Percentiles rank a stretch among this genome's conserved stretches.
These are phyloP conservation scores for Panopea generosa DNA, from an alignment of 2,888 invertebrate species.

Conservation along the genomic window DNA sequence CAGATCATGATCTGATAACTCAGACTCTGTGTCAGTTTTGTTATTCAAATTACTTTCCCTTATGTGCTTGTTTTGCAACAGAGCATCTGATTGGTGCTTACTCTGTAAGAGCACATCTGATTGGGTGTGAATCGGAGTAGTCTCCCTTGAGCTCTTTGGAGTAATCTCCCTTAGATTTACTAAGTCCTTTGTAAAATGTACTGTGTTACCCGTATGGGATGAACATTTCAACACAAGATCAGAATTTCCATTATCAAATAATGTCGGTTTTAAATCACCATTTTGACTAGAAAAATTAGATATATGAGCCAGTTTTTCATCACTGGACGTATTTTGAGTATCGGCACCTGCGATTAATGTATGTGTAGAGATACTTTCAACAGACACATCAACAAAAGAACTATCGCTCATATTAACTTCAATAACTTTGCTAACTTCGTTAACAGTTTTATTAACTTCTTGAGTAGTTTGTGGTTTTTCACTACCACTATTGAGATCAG, in stretches of 20 bases:
- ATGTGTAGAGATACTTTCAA: background rate
- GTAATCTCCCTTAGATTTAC: constrained; percentile 55
- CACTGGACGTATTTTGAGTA: background rate
- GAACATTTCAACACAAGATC: background rate
- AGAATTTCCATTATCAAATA: background rate
- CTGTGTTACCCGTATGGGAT: constrained; percentile 29
- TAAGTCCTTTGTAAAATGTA: constrained; percentile 56
- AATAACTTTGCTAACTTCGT: too few relatives aligned
- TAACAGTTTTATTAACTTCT: too few relatives aligned
- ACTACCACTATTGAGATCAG: too few relatives aligned
- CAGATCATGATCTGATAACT: constrained; percentile 46
- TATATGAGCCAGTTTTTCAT: background rate
- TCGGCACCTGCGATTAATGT: background rate
- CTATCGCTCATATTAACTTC: constrained; percentile 1
- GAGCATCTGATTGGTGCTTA: constrained; percentile 42
- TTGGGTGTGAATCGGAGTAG: constrained; percentile 59
- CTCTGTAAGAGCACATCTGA: constrained; percentile 50
- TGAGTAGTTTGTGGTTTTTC: too few relatives aligned
- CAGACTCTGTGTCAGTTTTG: constrained; percentile 61
- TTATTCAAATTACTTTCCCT: constrained; percentile 6
- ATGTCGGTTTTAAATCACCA: background rate
- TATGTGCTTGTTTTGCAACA: constrained; percentile 41
- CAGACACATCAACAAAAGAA: constrained; percentile 25
- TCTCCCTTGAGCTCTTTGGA: constrained; percentile 61
- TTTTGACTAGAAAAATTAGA: constrained; percentile 1